These are phyloP conservation scores for Protodeltote pygarga DNA, from an alignment of 2,888 invertebrate genomes.

Conservation along the genomic window DNA sequence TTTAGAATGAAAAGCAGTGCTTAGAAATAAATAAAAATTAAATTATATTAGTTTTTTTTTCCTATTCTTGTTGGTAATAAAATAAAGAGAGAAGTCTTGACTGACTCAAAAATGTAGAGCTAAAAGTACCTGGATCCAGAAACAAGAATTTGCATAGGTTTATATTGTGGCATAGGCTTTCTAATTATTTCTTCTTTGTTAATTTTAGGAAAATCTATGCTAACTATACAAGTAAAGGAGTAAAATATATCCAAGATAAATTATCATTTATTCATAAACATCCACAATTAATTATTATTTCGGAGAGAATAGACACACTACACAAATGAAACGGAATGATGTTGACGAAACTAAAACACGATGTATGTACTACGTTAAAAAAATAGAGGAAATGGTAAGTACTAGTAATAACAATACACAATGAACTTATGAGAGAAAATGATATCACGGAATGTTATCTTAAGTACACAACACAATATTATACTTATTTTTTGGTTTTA, in stretches of 20 bases:
- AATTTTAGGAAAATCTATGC: too few species aligned
- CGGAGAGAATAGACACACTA: constrained; percentile 2
- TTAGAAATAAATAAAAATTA: constrained; percentile 75
- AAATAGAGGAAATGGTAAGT: too few species aligned
- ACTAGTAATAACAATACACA: too few species aligned
- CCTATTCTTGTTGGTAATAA: constrained; percentile 10
- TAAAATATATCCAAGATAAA: not conserved
- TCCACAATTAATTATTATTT: constrained; percentile 22
- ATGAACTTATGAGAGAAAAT: too few species aligned
- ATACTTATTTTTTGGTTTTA: constrained; percentile 12
- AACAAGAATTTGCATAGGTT: too few species aligned
- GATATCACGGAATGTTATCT: too few species aligned
- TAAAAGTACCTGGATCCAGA: too few species aligned
- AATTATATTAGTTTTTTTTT: constrained; percentile 41
- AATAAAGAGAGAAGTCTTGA: too few species aligned
- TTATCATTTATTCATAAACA: constrained; percentile 29
- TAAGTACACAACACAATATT: constrained; percentile 25
- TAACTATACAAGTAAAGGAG: not conserved
- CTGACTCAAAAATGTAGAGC: too few species aligned
- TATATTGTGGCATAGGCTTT: too few species aligned
- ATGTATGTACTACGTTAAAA: not conserved
- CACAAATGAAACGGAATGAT: constrained; percentile 17
- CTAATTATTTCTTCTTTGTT: too few species aligned
- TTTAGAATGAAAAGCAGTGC: constrained; percentile 78
- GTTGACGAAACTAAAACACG: not conserved